Evolutionary conservation across 2,888 invertebrate genomes (phyloP), one percentile per base, ranked within the genome.

Genomic region (Mylabris sibirica): DNA sequence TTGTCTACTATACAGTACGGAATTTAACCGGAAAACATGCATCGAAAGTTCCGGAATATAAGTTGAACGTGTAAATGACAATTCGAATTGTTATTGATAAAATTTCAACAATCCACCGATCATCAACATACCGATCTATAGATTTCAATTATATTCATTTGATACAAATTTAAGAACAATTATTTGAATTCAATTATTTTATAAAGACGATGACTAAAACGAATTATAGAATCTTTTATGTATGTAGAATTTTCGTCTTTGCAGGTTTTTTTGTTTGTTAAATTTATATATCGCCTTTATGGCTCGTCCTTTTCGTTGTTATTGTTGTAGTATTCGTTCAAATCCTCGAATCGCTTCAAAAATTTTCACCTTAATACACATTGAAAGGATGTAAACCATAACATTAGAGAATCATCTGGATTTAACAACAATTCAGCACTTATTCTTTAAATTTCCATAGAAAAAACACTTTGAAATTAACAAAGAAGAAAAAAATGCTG

Each of bases 291-390:
- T 65, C 57, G 12, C 12, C 57, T 20, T 24, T 57, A 24, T 11
- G 20, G 49, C 49, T 11, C 9, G 0, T 61, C 68, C n/a, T n/a
- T n/a, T n/a, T n/a, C n/a, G n/a, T 30, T 30, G 4, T 30, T 30
- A 8, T 30, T 4, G 30, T 8, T 30, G 30, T 68, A 49, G 70
- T 57, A 64, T 68, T 73, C 67, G 66, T 24, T 53, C 14, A 57
- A 1, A 12, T 24, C 24, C 11, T 24, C 24, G 14, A 24, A 24
- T 12, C 57, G 57, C 22, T 57, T 20, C 9, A 1, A 11, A 44
- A 53, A 69, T 69, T 73, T 70, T 72, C 71, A 62, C 72, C 70
- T 72, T 72, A 67, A 72, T 69, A 70, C 71, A 68, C 57, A 24
- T 24, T 20, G 22, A 24, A 65, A 67, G 67, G 67, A 73, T 66